Percentiles rank a stretch among this genome's conserved stretches.
Evolutionary conservation across 2,113 vertebrate genomes (phyloP).

Genomic region (Myotis lucifugus): DNA sequence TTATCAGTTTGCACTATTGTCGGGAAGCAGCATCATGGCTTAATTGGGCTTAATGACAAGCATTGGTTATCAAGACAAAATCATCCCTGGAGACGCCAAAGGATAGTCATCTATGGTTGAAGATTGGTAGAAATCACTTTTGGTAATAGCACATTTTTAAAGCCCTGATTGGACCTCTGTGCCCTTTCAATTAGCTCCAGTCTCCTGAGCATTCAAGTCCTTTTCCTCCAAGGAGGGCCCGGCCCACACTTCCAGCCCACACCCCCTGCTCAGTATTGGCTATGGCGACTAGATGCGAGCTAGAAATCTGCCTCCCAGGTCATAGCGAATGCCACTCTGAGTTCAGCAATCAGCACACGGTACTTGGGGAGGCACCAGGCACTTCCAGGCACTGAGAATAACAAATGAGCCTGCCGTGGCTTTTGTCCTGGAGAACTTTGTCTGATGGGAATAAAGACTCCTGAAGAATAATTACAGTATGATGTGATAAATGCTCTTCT

Average conservation of each 20-base stretch:
- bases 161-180: neutral
- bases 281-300: neutral
- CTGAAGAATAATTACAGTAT: neutral
- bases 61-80: neutral
- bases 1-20: neutral
- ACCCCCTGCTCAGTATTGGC: neutral
- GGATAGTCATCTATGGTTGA: neutral
- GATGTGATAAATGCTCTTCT: constrained; percentile 3
- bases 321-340: neutral
- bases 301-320: neutral
- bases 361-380: neutral
- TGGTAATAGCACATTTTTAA: neutral
- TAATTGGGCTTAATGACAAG: neutral
- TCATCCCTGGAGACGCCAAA: neutral
- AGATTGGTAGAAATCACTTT: neutral
- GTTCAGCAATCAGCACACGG: neutral
- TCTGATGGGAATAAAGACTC: constrained; percentile 6
- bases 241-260: too few species aligned
- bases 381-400: neutral
- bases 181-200: neutral
- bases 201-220: neutral
- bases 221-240: neutral
- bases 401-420: neutral
- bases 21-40: neutral
- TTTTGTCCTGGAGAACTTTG: neutral